Conservation (phyloP, 64 coral and sea anemone genomes). For the Stichodactyla mertensii region DNA sequence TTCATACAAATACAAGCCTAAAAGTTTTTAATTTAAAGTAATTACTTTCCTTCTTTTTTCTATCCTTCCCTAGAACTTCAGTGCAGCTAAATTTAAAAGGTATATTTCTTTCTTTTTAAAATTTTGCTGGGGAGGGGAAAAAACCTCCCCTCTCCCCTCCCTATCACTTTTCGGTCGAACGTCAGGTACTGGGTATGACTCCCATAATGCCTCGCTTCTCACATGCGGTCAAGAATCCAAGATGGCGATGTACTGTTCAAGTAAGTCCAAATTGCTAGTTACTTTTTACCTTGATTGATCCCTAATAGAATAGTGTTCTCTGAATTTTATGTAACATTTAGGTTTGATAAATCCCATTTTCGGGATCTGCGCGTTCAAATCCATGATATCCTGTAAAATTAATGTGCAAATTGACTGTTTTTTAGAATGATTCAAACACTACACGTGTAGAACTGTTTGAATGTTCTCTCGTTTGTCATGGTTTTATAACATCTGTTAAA, state of each 20-base stretch:
- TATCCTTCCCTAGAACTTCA: no score
- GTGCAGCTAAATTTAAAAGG: no score
- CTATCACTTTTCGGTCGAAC: no score
- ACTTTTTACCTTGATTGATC: neutral
- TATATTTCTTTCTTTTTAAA: no score
- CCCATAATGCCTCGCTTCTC: constrained; percentile 40
- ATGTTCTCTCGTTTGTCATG: neutral
- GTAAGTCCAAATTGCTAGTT: constrained; percentile 22
- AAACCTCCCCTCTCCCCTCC: no score
- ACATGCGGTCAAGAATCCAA: constrained; percentile 61
- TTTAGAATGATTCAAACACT: neutral
- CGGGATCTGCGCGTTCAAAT: neutral
- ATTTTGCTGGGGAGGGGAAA: no score
- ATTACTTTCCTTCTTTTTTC: no score
- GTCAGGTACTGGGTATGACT: neutral
- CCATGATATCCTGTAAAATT: neutral
- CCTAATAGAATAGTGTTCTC: neutral
- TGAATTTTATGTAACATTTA: neutral
- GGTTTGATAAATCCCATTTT: neutral
- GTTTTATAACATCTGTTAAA: neutral
- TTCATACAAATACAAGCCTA: no score
- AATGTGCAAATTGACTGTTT: neutral
- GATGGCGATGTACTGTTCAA: constrained; percentile 73
- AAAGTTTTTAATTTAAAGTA: no score
- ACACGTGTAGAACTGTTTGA: neutral